Evolutionary conservation across 2,797 vertebrate genomes (phyloP), one percentile per base, ranked within the genome.

Genomic region (Coccyzus lansbergi): DNA sequence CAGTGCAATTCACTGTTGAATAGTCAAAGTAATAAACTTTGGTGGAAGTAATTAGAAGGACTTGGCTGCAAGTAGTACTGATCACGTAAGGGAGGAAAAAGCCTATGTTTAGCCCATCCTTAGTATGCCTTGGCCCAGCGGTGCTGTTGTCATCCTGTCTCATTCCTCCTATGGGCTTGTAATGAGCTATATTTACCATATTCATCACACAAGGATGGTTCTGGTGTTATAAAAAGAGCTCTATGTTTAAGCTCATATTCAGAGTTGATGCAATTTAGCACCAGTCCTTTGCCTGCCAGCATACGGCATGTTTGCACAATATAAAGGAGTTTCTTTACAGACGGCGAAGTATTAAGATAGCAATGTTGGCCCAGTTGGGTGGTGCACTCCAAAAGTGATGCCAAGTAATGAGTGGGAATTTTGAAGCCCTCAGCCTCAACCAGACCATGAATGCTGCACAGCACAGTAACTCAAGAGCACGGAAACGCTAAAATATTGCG

Each of bases 191-290:
- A 31, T 19, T 87, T 44, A 49, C 46, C 0, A 0, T 77, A 36
- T 70, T 80, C 71, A n/a, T 68, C 65, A 60, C n/a, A 14, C 0
- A 0, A 70, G 78, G 42, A 91, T 2, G 29, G 51, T 83, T 95
- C 58, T 81, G 65, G 28, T 59, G 79, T 62, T 95, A 83, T 72
- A 88, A 96, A 93, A 95, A 91, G 42, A 87, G 21, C 55, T 94
- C 76, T 71, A 0, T 93, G 69, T 94, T 92, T 95, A 86, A 94
- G 26, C 46, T 84, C 10, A 15, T 85, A 33, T 62, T 90, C 36
- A 53, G 72, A 92, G 55, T 24, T 52, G 78, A 59, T 82, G 70
- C 64, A 78, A 17, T 91, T 87, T 77, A 95, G 89, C 82, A 64
- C 36, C 56, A 88, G 31, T 89, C 40, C 89, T 93, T 91, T 93